Conservation (phyloP, 2,888 invertebrate species). For the Ptychoptera contaminata region DNA sequence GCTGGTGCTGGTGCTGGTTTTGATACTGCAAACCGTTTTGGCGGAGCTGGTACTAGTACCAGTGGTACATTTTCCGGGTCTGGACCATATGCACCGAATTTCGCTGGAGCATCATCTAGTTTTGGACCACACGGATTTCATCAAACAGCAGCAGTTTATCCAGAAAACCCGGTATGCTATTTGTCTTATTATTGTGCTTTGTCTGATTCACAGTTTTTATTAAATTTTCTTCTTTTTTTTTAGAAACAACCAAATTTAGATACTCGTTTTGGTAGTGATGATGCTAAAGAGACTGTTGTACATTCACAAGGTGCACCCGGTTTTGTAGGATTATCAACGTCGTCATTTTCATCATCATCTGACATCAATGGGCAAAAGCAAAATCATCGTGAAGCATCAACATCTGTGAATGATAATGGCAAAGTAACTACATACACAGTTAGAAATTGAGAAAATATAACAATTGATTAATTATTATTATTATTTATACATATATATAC, state of each 20-base stretch:
- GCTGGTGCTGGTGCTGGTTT: slow-evolving; percentile 1
- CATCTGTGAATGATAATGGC: slow-evolving; percentile 58
- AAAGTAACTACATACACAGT: slow-evolving; percentile 41
- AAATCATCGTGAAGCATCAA: slow-evolving; percentile 40
- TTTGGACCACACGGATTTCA: slow-evolving; percentile 37
- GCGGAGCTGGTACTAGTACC: slow-evolving; percentile 5
- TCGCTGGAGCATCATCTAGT: slow-evolving; percentile 38
- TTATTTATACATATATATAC: background rate
- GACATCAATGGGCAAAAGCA: slow-evolving; percentile 42
- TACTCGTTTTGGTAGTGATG: slow-evolving; percentile 23
- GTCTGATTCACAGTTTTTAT: too few relatives aligned
- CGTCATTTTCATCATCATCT: slow-evolving; percentile 41
- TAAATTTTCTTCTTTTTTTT: slow-evolving; percentile 13
- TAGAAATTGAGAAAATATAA: background rate
- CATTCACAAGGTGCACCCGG: slow-evolving; percentile 13
- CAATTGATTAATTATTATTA: background rate
- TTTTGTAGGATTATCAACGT: slow-evolving; percentile 41
- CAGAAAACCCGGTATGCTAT: slow-evolving; percentile 41
- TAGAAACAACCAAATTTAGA: slow-evolving; percentile 36
- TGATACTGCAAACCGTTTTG: background rate
- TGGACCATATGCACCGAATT: slow-evolving; percentile 23
- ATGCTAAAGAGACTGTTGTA: slow-evolving; percentile 17
- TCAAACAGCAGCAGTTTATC: slow-evolving; percentile 42
- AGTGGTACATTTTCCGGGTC: background rate
- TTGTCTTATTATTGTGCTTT: background rate